Conservation (phyloP, 1,140 invertebrate genomes). For the Oppia nitens region DNA sequence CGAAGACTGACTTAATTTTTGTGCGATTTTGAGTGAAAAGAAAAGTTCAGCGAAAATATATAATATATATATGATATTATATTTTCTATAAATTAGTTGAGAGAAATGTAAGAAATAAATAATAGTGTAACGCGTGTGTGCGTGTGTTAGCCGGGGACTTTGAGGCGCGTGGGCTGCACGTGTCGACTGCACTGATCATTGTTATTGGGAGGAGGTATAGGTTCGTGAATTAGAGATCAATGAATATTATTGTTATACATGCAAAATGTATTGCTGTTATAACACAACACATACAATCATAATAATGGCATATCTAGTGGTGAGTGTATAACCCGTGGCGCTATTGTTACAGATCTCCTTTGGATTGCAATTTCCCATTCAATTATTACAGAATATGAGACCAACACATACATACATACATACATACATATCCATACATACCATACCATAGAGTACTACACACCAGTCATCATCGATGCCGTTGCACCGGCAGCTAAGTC, state of each 20-base stretch:
- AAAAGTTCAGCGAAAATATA: no score
- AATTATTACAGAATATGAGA: neutral
- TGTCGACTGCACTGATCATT: neutral
- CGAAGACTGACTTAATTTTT: no score
- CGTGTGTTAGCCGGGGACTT: neutral
- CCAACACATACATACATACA: no score
- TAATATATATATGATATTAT: no score
- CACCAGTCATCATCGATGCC: no score
- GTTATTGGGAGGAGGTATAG: neutral
- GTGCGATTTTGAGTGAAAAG: no score
- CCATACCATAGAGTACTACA: no score
- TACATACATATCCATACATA: no score
- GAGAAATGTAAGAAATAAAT: no score
- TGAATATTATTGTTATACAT: neutral
- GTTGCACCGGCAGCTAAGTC: neutral
- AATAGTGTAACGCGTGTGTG: neutral
- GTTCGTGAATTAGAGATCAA: neutral
- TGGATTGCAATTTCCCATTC: neutral
- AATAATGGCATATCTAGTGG: neutral
- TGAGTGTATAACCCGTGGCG: neutral
- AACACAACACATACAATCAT: neutral
- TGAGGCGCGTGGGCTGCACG: neutral
- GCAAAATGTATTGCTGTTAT: no score
- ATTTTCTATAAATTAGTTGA: no score
- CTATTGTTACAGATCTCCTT: neutral